Evolutionary conservation across 2,797 vertebrate species (phyloP).

Genomic region (Toxotes lorentzi): DNA sequence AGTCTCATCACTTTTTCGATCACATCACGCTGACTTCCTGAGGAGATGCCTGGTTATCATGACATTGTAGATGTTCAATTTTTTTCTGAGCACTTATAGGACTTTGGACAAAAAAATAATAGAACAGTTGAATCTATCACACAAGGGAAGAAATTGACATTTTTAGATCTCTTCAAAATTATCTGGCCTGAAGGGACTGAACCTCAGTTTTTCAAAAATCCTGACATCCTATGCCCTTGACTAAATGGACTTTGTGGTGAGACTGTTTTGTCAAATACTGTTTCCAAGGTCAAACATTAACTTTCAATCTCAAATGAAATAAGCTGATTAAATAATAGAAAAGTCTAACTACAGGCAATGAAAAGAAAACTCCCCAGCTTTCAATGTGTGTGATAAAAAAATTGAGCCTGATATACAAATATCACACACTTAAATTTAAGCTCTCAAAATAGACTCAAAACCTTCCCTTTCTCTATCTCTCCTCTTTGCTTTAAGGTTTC

Average conservation of each 20-base stretch:
- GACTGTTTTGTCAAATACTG: constrained; percentile 1
- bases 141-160: background rate
- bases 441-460: constrained; percentile 10
- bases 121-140: background rate
- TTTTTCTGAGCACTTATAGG: too few species aligned
- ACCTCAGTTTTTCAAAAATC: constrained; percentile 7
- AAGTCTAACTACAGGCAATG: constrained; percentile 5
- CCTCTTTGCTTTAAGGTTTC: constrained; percentile 79
- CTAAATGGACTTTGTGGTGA: background rate
- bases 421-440: constrained; percentile 10
- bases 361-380: background rate
- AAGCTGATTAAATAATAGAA: constrained; percentile 28
- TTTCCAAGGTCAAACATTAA: background rate
- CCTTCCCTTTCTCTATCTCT: background rate
- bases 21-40: background rate
- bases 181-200: background rate
- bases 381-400: background rate
- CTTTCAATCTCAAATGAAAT: background rate
- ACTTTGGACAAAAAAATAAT: background rate
- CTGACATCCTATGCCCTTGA: background rate
- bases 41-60: background rate
- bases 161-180: background rate
- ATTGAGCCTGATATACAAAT: constrained; percentile 10
- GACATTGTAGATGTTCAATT: too few species aligned
- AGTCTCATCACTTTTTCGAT: background rate